phyloP scores from a whole-genome alignment of 2,888 invertebrate species.

The Aromia moschata region DNA sequence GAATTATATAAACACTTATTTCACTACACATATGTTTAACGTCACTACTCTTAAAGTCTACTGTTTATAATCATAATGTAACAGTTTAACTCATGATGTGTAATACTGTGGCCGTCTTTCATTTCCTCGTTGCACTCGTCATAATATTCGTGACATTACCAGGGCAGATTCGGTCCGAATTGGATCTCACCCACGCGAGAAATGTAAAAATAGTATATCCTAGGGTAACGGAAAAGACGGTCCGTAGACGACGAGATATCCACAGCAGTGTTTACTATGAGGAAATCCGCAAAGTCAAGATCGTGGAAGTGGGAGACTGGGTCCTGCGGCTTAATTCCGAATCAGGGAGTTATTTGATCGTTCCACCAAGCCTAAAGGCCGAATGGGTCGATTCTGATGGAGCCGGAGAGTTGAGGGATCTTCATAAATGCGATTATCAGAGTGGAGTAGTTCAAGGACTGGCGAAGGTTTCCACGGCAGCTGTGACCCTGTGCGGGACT shows the following conservation, averaged over 20 bases:
- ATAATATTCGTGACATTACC: conserved; percentile 6
- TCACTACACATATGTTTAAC: conserved; percentile 17
- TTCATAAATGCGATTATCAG: conserved; percentile 50
- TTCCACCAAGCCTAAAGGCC: conserved; percentile 47
- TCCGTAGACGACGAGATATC: conserved; percentile 41
- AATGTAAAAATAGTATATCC: conserved; percentile 47
- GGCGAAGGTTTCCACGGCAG: conserved; percentile 48
- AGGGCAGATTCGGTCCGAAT: conserved; percentile 1
- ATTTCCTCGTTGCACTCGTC: conserved; percentile 10
- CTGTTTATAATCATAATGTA: conserved; percentile 12
- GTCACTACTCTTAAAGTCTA: conserved; percentile 8
- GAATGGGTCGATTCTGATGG: conserved; percentile 49
- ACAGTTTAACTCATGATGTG: conserved; percentile 29
- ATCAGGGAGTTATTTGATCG: conserved; percentile 49
- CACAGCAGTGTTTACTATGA: conserved; percentile 44
- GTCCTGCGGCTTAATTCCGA: conserved; percentile 49
- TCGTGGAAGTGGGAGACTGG: conserved; percentile 53
- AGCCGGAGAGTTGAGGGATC: conserved; percentile 22
- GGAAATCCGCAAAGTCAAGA: conserved; percentile 45
- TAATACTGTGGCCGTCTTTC: conserved; percentile 18
- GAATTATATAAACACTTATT: conserved; percentile 14
- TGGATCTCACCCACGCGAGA: conserved; percentile 33
- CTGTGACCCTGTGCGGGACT: conserved; percentile 52
- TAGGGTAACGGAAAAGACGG: conserved; percentile 39
- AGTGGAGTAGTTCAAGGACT: conserved; percentile 51